phyloP scores from a whole-genome alignment of 1,140 invertebrate species.

The Planococcus citri region DNA sequence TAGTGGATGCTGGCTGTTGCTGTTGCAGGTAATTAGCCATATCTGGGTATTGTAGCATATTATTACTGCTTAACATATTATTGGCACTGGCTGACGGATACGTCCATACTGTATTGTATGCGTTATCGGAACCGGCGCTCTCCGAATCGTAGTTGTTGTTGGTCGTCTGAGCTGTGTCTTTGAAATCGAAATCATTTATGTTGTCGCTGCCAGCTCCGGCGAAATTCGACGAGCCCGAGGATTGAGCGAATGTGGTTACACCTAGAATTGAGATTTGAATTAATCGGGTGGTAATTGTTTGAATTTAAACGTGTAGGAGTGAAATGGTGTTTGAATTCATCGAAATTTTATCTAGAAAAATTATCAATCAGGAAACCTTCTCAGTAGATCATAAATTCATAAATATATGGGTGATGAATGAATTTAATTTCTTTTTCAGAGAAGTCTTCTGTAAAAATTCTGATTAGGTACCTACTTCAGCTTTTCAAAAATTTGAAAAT shows the following conservation, averaged over 20 bases:
- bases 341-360: not conserved
- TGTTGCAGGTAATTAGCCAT: constrained; percentile 12
- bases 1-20: not conserved
- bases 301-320: too few species aligned
- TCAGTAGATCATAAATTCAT: too few species aligned
- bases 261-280: constrained; percentile 21
- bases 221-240: constrained; percentile 37
- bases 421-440: too few species aligned
- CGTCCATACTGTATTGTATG: constrained; percentile 26
- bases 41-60: constrained; percentile 1
- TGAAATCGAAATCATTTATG: constrained; percentile 53
- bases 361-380: too few species aligned
- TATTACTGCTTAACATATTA: not conserved
- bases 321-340: too few species aligned
- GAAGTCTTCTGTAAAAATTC: too few species aligned
- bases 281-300: too few species aligned
- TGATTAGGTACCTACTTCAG: too few species aligned
- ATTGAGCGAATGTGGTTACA: constrained; percentile 28
- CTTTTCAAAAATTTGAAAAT: too few species aligned
- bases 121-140: constrained; percentile 28
- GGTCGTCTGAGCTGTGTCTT: constrained; percentile 32
- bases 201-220: constrained; percentile 33
- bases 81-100: constrained; percentile 26
- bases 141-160: constrained; percentile 27
- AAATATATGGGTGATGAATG: too few species aligned